A percentile compares a stretch with the other conserved stretches of the same genome.
phyloP scores from a whole-genome alignment of 2,888 invertebrate genomes.

The Keiferia lycopersicella region DNA sequence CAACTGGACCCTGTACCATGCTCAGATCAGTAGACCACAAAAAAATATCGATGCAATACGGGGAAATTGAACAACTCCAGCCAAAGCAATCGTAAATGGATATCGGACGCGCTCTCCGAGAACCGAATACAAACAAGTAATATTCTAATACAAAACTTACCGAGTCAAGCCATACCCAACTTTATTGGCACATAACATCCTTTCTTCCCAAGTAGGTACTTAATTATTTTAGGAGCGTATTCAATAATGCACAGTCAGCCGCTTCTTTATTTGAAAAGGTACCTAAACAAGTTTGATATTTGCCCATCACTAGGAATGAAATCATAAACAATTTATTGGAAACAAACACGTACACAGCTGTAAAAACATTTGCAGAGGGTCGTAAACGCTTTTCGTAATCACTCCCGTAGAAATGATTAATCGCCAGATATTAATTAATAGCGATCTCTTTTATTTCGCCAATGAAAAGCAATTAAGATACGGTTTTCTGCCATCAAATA shows the following conservation, averaged over 20 bases:
- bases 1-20: no score
- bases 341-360: slow-evolving; percentile 14
- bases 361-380: slow-evolving; percentile 18
- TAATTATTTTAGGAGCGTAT: slow-evolving; percentile 6
- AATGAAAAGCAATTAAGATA: slow-evolving; percentile 69
- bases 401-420: slow-evolving; percentile 34
- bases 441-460: slow-evolving; percentile 50
- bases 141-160: slow-evolving; percentile 27
- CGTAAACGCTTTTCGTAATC: slow-evolving; percentile 22
- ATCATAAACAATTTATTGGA: slow-evolving; percentile 2
- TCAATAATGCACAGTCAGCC: neutral
- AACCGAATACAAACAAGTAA: slow-evolving; percentile 50
- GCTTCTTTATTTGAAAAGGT: neutral
- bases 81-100: slow-evolving; percentile 44
- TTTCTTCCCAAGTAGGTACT: neutral
- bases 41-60: neutral
- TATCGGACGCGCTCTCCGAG: slow-evolving; percentile 44
- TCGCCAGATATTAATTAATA: slow-evolving; percentile 44
- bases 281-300: neutral
- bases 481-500: slow-evolving; percentile 64
- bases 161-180: slow-evolving; percentile 1
- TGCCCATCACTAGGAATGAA: neutral
- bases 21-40: no score
- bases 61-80: slow-evolving; percentile 33
- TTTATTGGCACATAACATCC: neutral